Evolutionary conservation across 2,888 invertebrate genomes (phyloP).

Genomic region (Lasioglossum calceatum): DNA sequence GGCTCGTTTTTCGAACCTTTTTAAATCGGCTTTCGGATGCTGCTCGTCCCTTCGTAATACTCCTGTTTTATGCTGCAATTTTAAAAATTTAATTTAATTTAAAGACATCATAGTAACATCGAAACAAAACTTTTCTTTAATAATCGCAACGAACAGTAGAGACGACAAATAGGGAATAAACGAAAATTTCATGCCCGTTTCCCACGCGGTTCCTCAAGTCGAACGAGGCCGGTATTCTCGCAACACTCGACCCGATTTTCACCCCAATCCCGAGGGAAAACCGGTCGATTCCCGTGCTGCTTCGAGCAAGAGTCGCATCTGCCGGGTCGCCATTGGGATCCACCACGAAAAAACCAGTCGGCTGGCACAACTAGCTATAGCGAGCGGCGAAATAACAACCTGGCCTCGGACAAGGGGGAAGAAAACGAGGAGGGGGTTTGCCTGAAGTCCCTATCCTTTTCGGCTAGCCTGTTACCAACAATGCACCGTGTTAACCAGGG

Average conservation of each 20-base stretch:
- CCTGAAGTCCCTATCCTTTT: neutral
- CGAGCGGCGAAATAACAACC: neutral
- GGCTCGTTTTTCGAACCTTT: neutral
- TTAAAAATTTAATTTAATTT: too few species aligned
- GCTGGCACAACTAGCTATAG: neutral
- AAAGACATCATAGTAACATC: too few species aligned
- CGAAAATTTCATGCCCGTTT: neutral
- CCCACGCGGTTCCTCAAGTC: neutral
- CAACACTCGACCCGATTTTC: slow-evolving; percentile 31
- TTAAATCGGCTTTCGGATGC: too few species aligned
- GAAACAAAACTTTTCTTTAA: too few species aligned
- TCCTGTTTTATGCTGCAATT: too few species aligned
- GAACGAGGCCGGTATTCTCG: slow-evolving; percentile 9
- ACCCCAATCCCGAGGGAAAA: neutral
- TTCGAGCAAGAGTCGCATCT: slow-evolving; percentile 48
- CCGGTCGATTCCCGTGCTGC: slow-evolving; percentile 29
- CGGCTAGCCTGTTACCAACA: slow-evolving; percentile 13
- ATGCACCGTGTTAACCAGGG: neutral
- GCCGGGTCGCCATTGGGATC: slow-evolving; percentile 41
- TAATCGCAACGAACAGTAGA: too few species aligned
- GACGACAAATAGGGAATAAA: too few species aligned
- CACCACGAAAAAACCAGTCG: slow-evolving; percentile 60
- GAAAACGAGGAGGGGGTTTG: slow-evolving; percentile 19
- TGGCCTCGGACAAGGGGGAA: slow-evolving; percentile 8
- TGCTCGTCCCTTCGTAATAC: too few species aligned